These are phyloP conservation scores for Drosophila flavopinicola DNA, from an alignment of 2,888 invertebrate species.

Conservation along the genomic window DNA sequence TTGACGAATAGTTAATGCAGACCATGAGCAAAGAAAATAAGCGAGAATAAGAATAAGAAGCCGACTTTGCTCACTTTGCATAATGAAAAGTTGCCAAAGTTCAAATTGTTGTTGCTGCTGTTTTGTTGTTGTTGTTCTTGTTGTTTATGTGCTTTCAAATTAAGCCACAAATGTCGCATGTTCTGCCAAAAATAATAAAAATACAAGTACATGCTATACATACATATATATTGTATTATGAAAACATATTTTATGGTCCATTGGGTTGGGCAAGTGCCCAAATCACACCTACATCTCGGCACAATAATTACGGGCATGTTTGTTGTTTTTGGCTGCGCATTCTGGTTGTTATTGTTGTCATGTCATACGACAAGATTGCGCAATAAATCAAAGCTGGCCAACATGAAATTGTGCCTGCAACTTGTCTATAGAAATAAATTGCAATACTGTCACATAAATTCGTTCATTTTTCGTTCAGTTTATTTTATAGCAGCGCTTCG, in stretches of 20 bases:
- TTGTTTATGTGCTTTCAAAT: constrained; percentile 48
- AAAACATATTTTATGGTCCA: constrained; percentile 6
- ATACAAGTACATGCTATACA: constrained; percentile 19
- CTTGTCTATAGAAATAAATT: constrained; percentile 51
- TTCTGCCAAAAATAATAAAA: constrained; percentile 46
- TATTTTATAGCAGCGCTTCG: constrained; percentile 26
- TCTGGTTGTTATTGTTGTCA: constrained; percentile 35
- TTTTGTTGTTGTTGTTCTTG: constrained; percentile 18
- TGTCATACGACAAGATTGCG: constrained; percentile 55
- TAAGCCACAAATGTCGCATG: constrained; percentile 62
- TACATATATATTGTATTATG: constrained; percentile 3
- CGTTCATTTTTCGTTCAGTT: constrained; percentile 12
- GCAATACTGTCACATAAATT: constrained; percentile 24
- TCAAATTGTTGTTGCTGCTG: constrained; percentile 30
- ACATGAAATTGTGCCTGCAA: constrained; percentile 38
- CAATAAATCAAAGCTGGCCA: constrained; percentile 67
- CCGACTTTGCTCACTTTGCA: constrained; percentile 55
- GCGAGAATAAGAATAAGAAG: constrained; percentile 1
- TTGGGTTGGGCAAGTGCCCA: constrained; percentile 34
- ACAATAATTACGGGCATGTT: constrained; percentile 44
- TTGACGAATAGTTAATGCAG: constrained; percentile 50
- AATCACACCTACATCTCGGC: constrained; percentile 5
- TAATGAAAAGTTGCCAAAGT: constrained; percentile 64
- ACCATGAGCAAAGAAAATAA: constrained; percentile 11
- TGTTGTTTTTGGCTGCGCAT: constrained; percentile 22